These are phyloP conservation scores for Dexiosoma caninum DNA, from an alignment of 2,888 invertebrate species.

Conservation along the genomic window DNA sequence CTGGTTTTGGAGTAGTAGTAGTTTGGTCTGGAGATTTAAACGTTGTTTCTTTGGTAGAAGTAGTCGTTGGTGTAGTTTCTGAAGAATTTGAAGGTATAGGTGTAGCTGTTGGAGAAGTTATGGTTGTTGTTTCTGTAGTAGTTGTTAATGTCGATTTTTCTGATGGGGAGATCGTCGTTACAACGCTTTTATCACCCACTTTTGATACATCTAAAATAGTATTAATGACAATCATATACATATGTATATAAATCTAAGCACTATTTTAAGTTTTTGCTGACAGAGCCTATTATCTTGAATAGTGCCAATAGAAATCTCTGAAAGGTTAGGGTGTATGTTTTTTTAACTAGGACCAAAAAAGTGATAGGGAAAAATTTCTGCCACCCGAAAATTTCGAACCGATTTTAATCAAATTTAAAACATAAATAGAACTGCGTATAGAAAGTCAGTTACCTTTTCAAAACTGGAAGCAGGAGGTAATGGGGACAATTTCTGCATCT, in stretches of 20 bases:
- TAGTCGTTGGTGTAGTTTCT: neutral
- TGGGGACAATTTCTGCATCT: too few relatives aligned
- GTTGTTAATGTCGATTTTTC: neutral
- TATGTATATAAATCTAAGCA: neutral
- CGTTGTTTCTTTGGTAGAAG: neutral
- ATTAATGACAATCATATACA: neutral
- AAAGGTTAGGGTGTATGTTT: too few relatives aligned
- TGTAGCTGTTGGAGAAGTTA: neutral
- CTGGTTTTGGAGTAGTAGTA: conserved; percentile 34
- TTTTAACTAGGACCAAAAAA: too few relatives aligned
- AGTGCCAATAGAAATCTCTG: too few relatives aligned
- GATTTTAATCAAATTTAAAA: too few relatives aligned
- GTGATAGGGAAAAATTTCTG: too few relatives aligned
- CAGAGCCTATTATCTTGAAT: too few relatives aligned
- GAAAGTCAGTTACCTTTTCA: too few relatives aligned
- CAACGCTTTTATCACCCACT: neutral
- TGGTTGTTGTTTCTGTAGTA: neutral
- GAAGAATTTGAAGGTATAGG: neutral
- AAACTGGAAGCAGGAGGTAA: too few relatives aligned
- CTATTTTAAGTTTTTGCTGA: neutral
- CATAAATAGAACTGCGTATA: too few relatives aligned
- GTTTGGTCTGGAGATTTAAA: conserved; percentile 12
- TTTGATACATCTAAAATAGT: neutral
- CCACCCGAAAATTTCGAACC: too few relatives aligned
- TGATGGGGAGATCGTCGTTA: too few relatives aligned